phyloP scores from a whole-genome alignment of 2,888 invertebrate species.

The Laspeyria flexula region DNA sequence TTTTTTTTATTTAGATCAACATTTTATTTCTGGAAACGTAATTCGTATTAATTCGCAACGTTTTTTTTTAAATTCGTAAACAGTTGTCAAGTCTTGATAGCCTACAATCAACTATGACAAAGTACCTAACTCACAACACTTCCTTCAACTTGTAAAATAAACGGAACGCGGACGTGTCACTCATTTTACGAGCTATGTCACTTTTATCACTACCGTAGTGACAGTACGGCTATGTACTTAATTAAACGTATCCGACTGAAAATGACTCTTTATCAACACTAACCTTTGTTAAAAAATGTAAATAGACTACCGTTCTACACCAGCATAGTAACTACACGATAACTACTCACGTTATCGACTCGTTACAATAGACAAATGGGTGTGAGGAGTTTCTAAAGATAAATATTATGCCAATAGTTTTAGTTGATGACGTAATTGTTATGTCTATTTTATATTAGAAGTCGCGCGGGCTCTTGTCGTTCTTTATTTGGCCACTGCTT shows the following conservation, averaged over 20 bases:
- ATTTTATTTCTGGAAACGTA: too few species aligned
- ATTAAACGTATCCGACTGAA: constrained; percentile 56
- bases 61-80: too few species aligned
- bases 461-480: too few species aligned
- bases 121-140: constrained; percentile 19
- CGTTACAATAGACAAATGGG: not conserved
- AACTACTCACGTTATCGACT: not conserved
- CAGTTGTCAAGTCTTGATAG: too few species aligned
- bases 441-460: too few species aligned
- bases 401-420: not conserved
- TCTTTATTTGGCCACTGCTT: too few species aligned
- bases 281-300: constrained; percentile 19
- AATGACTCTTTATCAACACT: constrained; percentile 51
- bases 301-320: constrained; percentile 28
- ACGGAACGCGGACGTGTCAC: constrained; percentile 31
- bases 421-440: not conserved
- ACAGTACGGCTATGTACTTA: constrained; percentile 39
- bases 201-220: constrained; percentile 51
- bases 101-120: constrained; percentile 14
- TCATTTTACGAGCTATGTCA: constrained; percentile 53
- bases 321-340: constrained; percentile 1
- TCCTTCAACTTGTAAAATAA: constrained; percentile 18
- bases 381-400: not conserved
- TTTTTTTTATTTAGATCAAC: too few species aligned
- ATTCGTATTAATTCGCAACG: too few species aligned